Conservation (phyloP, 2,113 vertebrate genomes). For the Psilopsiagon aymara region DNA sequence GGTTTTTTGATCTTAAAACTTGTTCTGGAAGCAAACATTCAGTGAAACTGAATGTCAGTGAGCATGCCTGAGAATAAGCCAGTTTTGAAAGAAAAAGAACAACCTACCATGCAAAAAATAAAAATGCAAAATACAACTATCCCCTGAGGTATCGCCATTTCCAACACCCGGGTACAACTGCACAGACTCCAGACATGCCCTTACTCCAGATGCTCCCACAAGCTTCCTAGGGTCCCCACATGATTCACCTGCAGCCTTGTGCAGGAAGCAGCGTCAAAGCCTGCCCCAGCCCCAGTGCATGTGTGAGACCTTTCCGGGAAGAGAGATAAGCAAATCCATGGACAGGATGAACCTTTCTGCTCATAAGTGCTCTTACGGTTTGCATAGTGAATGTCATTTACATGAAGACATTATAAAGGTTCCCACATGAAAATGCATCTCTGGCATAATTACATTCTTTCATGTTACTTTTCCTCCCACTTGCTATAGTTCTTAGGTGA, state of each 20-base stretch:
- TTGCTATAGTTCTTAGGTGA: neutral
- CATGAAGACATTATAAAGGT: constrained; percentile 38
- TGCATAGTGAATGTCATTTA: constrained; percentile 42
- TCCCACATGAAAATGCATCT: constrained; percentile 59
- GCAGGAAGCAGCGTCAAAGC: accelerated
- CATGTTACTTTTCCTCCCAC: constrained; percentile 46
- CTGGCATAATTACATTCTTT: constrained; percentile 41
- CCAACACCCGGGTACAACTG: neutral
- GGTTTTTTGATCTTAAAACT: neutral
- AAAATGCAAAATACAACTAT: neutral
- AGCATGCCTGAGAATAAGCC: accelerated
- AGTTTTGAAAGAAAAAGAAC: accelerated
- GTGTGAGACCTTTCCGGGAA: neutral
- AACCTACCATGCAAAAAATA: neutral
- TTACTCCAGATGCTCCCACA: accelerated
- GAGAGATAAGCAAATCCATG: neutral
- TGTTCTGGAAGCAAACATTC: neutral
- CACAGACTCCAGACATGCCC: accelerated
- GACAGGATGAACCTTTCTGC: neutral
- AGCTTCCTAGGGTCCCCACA: accelerated
- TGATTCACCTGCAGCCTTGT: neutral
- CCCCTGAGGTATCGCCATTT: neutral
- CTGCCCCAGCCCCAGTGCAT: accelerated
- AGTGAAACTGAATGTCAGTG: neutral
- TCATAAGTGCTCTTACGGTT: neutral